Evolutionary conservation across 2,797 vertebrate species (phyloP), one percentile per base, ranked within the genome.

Genomic region (Rhinatrema bivittatum): DNA sequence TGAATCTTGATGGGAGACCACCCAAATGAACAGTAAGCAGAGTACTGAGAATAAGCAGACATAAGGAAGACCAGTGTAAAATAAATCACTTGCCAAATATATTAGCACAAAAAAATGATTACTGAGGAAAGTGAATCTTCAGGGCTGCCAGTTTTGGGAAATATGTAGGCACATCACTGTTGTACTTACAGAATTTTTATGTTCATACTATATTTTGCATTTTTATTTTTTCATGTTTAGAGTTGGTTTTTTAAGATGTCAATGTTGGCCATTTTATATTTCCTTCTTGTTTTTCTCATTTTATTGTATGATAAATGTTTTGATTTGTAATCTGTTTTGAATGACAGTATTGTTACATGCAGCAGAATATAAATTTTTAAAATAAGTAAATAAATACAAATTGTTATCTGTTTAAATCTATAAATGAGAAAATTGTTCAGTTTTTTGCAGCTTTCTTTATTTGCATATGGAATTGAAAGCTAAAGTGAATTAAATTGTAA

Each of bases 1-100:
- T 65, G 60, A 72, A 74, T 80, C 80, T 82, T 89, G 89, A 90
- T 82, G 71, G 81, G 79, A 87, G 93, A 91, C 91, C 91, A 93
- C 91, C 91, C 89, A 87, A 79, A 76, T 63, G 67, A 63, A 48
- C 57, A 60, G 57, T 60, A 60, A 65, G 56, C 65, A 62, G 38
- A n/a, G 32, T 67, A 76, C 76, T 60, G 36, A 74, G 69, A 54
- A 66, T 82, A 82, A 91, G 92, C 88, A 93, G 70, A 92, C 85
- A 49, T 62, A 63, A 39, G 62, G 63, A 72, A 79, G 72, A 74
- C 69, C 60, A 70, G 75, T 70, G 71, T 62, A 72, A 72, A 72
- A 58, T 70, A 73, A 82, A 80, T 77, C 75, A 67, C 79, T 60
- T 62, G 64, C 50, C 61, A 40, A 46, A 61, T 61, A 44, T 20